Conservation (phyloP, 2,797 vertebrate genomes). For the Phoxinus dragarum region DNA sequence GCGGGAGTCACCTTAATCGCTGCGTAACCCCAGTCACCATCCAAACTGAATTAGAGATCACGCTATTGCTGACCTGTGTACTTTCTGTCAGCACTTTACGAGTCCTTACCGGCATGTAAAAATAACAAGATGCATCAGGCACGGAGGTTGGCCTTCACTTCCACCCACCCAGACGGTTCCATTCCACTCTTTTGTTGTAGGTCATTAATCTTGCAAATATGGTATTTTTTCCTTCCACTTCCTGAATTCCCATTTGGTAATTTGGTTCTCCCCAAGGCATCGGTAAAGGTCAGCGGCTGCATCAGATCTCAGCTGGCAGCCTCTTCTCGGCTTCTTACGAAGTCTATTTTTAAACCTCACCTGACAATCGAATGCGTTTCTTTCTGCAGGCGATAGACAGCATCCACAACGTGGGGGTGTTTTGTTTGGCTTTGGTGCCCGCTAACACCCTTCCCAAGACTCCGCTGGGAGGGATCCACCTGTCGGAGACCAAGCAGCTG, state of each 20-base stretch:
- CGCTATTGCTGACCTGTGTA: slow-evolving; percentile 33
- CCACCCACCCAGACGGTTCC: slow-evolving; percentile 15
- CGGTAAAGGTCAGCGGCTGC: slow-evolving; percentile 53
- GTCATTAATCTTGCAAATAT: slow-evolving; percentile 56
- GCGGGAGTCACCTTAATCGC: slow-evolving; percentile 14
- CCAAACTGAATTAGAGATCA: slow-evolving; percentile 49
- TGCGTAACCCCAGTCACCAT: slow-evolving; percentile 6
- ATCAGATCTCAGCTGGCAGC: slow-evolving; percentile 34
- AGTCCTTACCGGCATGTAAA: slow-evolving; percentile 23
- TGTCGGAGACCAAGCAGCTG: slow-evolving; percentile 98
- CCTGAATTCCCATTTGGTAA: slow-evolving; percentile 36
- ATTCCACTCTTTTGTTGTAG: slow-evolving; percentile 31
- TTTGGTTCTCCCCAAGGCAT: slow-evolving; percentile 35
- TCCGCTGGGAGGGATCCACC: slow-evolving; percentile 94
- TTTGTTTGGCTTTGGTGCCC: slow-evolving; percentile 94
- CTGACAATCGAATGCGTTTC: not conserved
- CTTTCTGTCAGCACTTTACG: slow-evolving; percentile 33
- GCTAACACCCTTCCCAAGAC: slow-evolving; percentile 98
- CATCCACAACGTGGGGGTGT: slow-evolving; percentile 97
- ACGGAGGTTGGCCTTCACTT: slow-evolving; percentile 38
- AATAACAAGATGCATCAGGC: slow-evolving; percentile 27
- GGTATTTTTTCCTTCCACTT: slow-evolving; percentile 36
- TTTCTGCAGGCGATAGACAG: slow-evolving; percentile 92
- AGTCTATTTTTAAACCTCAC: slow-evolving; percentile 47
- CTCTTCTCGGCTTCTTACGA: not conserved